Evolutionary conservation across 1,140 invertebrate genomes (phyloP).

Genomic region (Thaumatotibia leucotreta): DNA sequence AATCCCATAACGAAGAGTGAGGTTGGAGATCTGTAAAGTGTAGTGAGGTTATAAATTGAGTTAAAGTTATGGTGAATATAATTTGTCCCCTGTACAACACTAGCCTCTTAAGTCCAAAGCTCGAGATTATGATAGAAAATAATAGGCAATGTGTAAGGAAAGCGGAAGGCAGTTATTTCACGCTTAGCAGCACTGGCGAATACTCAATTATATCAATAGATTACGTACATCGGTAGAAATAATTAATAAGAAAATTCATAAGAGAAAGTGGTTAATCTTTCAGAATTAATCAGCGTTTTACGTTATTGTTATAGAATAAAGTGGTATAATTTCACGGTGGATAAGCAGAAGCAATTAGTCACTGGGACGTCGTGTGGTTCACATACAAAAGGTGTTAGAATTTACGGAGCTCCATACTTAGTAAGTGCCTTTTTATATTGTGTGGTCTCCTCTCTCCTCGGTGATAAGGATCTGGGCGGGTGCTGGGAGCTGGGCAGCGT

Average conservation of each 20-base stretch:
- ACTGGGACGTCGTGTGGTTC: constrained; percentile 50
- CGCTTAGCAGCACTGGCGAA: constrained; percentile 15
- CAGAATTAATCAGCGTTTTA: constrained; percentile 21
- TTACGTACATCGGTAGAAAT: background rate
- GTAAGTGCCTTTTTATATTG: constrained; percentile 16
- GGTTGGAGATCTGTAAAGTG: background rate
- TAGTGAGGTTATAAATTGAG: background rate
- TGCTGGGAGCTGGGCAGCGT: background rate
- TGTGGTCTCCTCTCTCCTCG: background rate
- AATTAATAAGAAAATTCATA: constrained; percentile 12
- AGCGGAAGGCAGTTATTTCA: constrained; percentile 30
- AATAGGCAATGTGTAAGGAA: constrained; percentile 26
- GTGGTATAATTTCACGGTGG: constrained; percentile 57
- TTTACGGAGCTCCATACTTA: constrained; percentile 26
- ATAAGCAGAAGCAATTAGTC: constrained; percentile 58
- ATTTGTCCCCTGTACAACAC: constrained; percentile 8
- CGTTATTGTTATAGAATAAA: constrained; percentile 52
- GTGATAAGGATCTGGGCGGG: constrained; percentile 5
- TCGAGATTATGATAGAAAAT: constrained; percentile 16
- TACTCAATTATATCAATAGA: constrained; percentile 13
- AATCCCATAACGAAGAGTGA: background rate
- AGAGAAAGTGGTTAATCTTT: constrained; percentile 24
- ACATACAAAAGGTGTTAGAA: constrained; percentile 35
- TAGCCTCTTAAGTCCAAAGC: background rate
- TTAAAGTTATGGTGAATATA: background rate